Evolutionary conservation across 2,888 invertebrate genomes (phyloP).

Genomic region (Latrodectus elegans): DNA sequence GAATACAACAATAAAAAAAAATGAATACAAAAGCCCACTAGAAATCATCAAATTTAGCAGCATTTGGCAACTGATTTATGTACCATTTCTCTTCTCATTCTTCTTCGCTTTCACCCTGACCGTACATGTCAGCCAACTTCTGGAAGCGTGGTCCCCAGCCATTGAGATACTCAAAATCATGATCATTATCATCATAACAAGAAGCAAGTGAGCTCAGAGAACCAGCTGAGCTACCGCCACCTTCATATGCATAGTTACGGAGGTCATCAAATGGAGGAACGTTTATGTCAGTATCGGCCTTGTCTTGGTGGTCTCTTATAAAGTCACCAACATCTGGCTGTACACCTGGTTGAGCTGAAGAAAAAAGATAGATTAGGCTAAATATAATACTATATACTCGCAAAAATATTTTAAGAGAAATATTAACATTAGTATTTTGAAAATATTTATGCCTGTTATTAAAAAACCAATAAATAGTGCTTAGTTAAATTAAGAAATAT

Average conservation of each 20-base stretch:
- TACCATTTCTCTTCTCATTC: conserved; percentile 76
- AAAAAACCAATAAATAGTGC: too few relatives aligned
- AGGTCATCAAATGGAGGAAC: conserved; percentile 96
- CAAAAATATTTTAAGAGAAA: too few relatives aligned
- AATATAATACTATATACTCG: background rate
- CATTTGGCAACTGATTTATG: conserved; percentile 40
- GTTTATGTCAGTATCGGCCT: conserved; percentile 91
- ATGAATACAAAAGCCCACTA: conserved; percentile 13
- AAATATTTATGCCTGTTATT: too few relatives aligned
- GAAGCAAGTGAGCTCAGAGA: conserved; percentile 94
- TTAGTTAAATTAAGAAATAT: too few relatives aligned
- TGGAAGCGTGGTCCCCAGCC: conserved; percentile 97
- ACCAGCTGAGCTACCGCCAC: conserved; percentile 93
- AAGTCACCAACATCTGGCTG: conserved; percentile 92
- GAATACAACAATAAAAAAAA: conserved; percentile 6
- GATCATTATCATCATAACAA: conserved; percentile 92
- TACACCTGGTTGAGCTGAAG: conserved; percentile 78
- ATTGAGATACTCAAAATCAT: conserved; percentile 94
- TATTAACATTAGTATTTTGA: too few relatives aligned
- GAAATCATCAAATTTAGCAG: background rate
- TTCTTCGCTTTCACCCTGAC: conserved; percentile 88
- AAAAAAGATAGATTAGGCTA: background rate
- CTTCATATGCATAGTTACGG: conserved; percentile 97
- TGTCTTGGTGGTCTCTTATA: conserved; percentile 89
- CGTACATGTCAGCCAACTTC: conserved; percentile 94